phyloP scores from a whole-genome alignment of 2,888 invertebrate genomes.

The Hermaeophaga mercurialis region DNA sequence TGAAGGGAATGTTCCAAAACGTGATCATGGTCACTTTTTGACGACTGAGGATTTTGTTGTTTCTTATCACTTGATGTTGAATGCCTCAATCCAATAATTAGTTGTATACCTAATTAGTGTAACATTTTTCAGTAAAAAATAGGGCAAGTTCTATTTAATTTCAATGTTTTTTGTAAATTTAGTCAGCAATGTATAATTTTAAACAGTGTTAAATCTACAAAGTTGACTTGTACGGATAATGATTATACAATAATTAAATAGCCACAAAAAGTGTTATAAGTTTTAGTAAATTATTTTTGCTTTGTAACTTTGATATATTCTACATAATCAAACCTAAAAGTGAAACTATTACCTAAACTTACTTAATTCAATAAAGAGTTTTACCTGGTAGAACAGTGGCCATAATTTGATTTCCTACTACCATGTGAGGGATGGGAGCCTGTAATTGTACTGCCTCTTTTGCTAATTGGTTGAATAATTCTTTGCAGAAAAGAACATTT shows the following conservation, averaged over 20 bases:
- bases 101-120: conserved; percentile 21
- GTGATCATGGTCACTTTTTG: conserved; percentile 85
- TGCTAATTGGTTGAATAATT: conserved; percentile 90
- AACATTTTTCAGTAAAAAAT: not conserved
- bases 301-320: no score
- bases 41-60: conserved; percentile 58
- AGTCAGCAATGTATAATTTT: no score
- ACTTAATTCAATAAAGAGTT: no score
- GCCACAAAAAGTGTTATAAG: no score
- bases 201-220: no score
- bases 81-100: conserved; percentile 82
- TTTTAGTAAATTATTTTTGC: no score
- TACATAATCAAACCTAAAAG: no score
- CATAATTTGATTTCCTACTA: conserved; percentile 96
- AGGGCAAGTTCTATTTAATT: not conserved
- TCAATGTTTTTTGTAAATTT: no score
- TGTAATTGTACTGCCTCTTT: conserved; percentile 93
- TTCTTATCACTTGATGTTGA: conserved; percentile 70
- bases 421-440: conserved; percentile 94
- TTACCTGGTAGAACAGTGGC: conserved; percentile 87
- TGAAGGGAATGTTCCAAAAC: conserved; percentile 96
- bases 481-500: conserved; percentile 96
- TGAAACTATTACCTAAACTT: no score
- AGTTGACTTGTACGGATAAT: no score
- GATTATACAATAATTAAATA: no score